A percentile compares a stretch with the other conserved stretches of the same genome.
Conservation (phyloP, 2,888 invertebrate species). For the Parascotia fuliginaria region DNA sequence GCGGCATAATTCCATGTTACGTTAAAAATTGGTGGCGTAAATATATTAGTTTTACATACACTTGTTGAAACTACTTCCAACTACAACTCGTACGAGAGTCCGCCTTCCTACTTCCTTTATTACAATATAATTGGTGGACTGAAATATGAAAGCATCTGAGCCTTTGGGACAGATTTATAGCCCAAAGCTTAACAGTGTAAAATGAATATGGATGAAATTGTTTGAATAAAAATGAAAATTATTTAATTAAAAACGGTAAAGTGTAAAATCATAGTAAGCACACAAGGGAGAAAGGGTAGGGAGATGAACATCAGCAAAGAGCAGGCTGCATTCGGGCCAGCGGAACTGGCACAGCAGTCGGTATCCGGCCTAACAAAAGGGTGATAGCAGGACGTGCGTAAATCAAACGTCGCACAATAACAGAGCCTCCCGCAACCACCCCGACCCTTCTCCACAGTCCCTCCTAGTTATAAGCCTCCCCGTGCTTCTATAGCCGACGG, state of each 20-base stretch:
- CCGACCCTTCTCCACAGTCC: constrained; percentile 62
- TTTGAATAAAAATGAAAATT: constrained; percentile 24
- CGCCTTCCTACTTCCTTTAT: background rate
- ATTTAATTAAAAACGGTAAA: constrained; percentile 30
- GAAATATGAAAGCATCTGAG: constrained; percentile 6
- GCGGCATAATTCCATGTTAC: too few species aligned
- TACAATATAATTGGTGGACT: constrained; percentile 1
- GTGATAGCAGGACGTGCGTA: constrained; percentile 84
- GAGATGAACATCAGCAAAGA: constrained; percentile 54
- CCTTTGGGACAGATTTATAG: constrained; percentile 12
- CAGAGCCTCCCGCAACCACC: constrained; percentile 73
- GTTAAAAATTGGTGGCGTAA: background rate
- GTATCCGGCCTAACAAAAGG: constrained; percentile 83
- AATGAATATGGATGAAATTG: constrained; percentile 21
- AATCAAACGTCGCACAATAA: constrained; percentile 85
- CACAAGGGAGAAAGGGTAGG: constrained; percentile 15
- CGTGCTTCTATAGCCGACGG: constrained; percentile 66
- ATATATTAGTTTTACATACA: background rate
- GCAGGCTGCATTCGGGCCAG: constrained; percentile 65
- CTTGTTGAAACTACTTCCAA: background rate
- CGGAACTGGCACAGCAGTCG: constrained; percentile 80
- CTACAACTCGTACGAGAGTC: background rate
- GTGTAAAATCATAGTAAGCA: constrained; percentile 21
- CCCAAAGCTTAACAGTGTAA: constrained; percentile 6
- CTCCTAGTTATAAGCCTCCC: constrained; percentile 66